Conservation (phyloP, 2,888 invertebrate genomes). For the Phyto melanocephala region DNA sequence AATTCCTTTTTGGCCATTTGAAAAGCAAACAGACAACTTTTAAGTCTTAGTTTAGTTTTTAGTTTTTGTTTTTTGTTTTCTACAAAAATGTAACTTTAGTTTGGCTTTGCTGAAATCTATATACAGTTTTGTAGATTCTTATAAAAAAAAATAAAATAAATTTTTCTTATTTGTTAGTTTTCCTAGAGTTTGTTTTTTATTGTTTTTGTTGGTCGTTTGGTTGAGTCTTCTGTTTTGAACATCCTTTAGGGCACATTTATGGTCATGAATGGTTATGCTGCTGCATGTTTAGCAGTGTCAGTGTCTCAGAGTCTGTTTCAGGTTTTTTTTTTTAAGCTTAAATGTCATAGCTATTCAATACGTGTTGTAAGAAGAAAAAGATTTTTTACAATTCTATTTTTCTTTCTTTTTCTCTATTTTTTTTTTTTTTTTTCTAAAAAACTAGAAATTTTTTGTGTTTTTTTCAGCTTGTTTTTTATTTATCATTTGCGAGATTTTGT, state of each 20-base stretch:
- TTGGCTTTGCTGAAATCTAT: conserved; percentile 55
- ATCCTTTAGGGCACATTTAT: conserved; percentile 63
- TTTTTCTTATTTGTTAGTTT: conserved; percentile 43
- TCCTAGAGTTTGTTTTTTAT: background rate
- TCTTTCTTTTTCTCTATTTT: background rate
- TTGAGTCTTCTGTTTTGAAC: conserved; percentile 48
- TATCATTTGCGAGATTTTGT: background rate
- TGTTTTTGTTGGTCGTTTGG: conserved; percentile 20
- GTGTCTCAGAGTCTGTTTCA: conserved; percentile 32
- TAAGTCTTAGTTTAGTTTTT: conserved; percentile 33
- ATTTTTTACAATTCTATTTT: conserved; percentile 20
- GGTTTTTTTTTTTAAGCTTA: conserved; percentile 49
- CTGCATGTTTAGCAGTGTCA: conserved; percentile 24
- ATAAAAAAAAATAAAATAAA: background rate
- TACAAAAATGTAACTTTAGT: background rate
- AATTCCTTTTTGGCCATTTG: conserved; percentile 56
- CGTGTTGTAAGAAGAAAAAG: conserved; percentile 48
- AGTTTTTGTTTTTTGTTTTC: background rate
- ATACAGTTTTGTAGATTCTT: conserved; percentile 27
- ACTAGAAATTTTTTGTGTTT: conserved; percentile 35
- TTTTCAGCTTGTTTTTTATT: conserved; percentile 35
- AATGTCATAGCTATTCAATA: conserved; percentile 65
- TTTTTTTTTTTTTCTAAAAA: conserved; percentile 1
- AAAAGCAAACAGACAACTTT: conserved; percentile 66
- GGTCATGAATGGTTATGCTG: conserved; percentile 64